phyloP scores from a whole-genome alignment of 1,140 invertebrate species.

The Hylaeus volcanicus region DNA sequence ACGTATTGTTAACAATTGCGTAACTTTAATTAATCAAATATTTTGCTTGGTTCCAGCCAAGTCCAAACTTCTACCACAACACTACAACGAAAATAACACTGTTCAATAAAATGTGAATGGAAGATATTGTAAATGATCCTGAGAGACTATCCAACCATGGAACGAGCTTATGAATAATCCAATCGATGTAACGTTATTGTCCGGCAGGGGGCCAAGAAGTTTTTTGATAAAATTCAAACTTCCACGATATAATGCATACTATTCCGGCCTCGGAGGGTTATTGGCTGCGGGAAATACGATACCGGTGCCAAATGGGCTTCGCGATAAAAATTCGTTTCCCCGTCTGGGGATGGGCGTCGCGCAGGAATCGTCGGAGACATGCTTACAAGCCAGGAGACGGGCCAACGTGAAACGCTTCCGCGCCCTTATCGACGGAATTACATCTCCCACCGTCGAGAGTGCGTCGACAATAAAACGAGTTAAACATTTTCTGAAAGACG shows the following conservation, averaged over 20 bases:
- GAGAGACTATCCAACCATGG: neutral
- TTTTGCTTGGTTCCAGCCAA: too few relatives aligned
- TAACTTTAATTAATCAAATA: too few relatives aligned
- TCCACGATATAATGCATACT: constrained; percentile 19
- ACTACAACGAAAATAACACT: too few relatives aligned
- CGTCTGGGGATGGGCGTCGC: neutral
- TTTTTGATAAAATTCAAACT: constrained; percentile 47
- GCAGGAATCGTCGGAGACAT: constrained; percentile 9
- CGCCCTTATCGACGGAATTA: constrained; percentile 25
- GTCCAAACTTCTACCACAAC: too few relatives aligned
- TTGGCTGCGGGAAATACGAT: constrained; percentile 43
- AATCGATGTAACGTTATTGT: constrained; percentile 32
- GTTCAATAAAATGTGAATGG: neutral
- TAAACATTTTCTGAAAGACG: neutral
- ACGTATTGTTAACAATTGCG: too few relatives aligned
- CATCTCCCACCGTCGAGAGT: neutral
- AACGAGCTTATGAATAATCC: neutral
- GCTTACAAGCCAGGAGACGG: constrained; percentile 5
- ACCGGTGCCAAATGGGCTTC: constrained; percentile 44
- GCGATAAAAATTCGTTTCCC: constrained; percentile 47
- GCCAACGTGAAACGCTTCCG: neutral
- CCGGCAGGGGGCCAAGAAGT: constrained; percentile 40
- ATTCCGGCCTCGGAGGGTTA: constrained; percentile 30
- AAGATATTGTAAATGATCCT: neutral
- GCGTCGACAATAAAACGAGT: neutral